Evolutionary conservation across 2,797 vertebrate species (phyloP), one percentile per base, ranked within the genome.

Genomic region (Selene dorsalis): DNA sequence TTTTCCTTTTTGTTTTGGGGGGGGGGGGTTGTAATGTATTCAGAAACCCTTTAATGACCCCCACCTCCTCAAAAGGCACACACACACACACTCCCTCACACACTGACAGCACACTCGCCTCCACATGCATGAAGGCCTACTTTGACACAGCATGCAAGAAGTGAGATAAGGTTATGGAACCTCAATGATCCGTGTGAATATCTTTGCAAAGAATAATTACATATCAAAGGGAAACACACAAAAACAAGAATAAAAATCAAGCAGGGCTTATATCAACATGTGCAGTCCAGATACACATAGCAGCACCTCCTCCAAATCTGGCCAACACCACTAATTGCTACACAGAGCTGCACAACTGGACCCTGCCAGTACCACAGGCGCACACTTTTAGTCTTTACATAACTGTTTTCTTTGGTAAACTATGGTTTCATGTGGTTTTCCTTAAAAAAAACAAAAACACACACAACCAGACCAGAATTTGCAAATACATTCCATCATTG

Each of bases 271-370:
- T 82, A 75, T 80, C 61, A 83, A 93, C 89, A 93, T 86, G 80
- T 91, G 88, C 79, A 50, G 80, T 57, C 80, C 88, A 91, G 83
- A 90, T 56, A 72, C 75, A 52, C 81, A 76, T 7, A 62, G 60
- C 78, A 69, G 75, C 83, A 71, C 79, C 83, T 86, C 73, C 67
- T 82, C 83, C 74, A 26, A 88, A 83, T 87, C 84, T 78, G 86
- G 90, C 73, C 61, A 83, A 84, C 52, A 87, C 89, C 89, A 90
- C 92, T 91, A 92, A 93, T 90, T 91, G 57, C 84, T 75, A 81
- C n/a, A 80, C 73, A 84, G 83, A 75, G 69, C 78, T 62, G 73
- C 83, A 70, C 82, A 50, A 84, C 69, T 87, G 84, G 88, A 89
- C 83, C 70, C 55, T 28, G 80, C 80, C 87, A 87, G 76, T 16